phyloP scores from a whole-genome alignment of 2,113 vertebrate species.

The Xenus cinereus region DNA sequence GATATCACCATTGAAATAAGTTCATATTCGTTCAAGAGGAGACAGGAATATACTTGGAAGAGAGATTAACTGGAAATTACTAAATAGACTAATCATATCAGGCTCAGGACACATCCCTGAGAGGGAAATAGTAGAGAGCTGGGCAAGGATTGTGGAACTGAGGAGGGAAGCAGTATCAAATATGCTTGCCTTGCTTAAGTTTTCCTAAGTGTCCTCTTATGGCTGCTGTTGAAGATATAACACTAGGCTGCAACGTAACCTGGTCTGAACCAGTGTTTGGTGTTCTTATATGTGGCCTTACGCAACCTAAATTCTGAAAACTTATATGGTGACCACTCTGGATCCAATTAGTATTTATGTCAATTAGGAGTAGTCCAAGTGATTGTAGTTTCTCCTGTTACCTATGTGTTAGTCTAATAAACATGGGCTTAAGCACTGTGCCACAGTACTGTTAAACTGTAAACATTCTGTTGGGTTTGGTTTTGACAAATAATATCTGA shows the following conservation, averaged over 20 bases:
- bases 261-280: background rate
- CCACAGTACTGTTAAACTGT: background rate
- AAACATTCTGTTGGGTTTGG: background rate
- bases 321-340: background rate
- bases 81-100: background rate
- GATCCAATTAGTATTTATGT: background rate
- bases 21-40: background rate
- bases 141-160: background rate
- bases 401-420: background rate
- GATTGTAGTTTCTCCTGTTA: background rate
- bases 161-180: background rate
- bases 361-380: background rate
- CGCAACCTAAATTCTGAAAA: background rate
- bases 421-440: background rate
- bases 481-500: background rate
- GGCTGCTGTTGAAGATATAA: background rate
- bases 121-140: background rate
- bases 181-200: background rate
- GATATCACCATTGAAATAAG: background rate
- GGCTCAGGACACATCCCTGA: rapidly evolving
- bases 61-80: background rate
- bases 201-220: background rate
- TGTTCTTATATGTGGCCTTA: background rate
- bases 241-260: no score
- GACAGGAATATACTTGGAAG: background rate